These are phyloP conservation scores for Crenichthys baileyi DNA, from an alignment of 2,797 vertebrate species.

Conservation along the genomic window DNA sequence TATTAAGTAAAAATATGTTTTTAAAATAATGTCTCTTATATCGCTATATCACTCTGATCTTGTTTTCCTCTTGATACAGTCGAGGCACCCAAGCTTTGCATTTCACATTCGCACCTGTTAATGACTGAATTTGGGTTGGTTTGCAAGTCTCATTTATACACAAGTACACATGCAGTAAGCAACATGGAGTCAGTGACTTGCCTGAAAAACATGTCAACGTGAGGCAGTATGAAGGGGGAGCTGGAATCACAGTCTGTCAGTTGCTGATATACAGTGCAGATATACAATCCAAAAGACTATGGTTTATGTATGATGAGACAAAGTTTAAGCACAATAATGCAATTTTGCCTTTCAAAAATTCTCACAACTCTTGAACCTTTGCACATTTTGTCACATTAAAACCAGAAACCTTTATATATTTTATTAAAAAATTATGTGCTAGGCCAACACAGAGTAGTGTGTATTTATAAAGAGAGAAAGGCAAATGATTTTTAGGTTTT, in stretches of 20 bases:
- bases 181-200: neutral
- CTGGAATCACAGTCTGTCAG: neutral
- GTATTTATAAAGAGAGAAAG: neutral
- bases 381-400: neutral
- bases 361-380: neutral
- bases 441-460: neutral
- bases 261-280: neutral
- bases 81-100: neutral
- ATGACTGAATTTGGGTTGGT: neutral
- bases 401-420: neutral
- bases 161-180: neutral
- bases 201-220: neutral
- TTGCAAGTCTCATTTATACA: neutral
- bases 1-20: neutral
- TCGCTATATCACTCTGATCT: neutral
- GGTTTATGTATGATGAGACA: neutral
- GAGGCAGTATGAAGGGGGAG: neutral
- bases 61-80: neutral
- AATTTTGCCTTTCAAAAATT: neutral
- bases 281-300: neutral
- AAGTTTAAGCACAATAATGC: neutral
- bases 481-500: neutral
- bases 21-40: too few species aligned
- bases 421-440: neutral
- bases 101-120: neutral